Conservation (phyloP, 2,113 vertebrate genomes). For the Dicaeum eximium region DNA sequence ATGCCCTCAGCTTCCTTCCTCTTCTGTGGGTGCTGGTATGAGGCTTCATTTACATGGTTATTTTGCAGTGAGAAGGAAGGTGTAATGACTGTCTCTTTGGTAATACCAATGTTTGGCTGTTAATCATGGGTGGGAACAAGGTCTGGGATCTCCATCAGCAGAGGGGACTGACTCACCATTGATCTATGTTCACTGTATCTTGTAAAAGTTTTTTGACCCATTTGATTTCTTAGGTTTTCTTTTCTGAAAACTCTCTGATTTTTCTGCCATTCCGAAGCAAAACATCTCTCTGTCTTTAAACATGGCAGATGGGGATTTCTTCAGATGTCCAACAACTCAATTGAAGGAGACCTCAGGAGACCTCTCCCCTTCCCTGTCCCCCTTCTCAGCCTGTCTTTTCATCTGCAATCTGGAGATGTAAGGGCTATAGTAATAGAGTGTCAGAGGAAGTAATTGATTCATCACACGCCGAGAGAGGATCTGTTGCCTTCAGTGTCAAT, state of each 20-base stretch:
- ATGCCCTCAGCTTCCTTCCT: conserved; percentile 41
- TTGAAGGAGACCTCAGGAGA: conserved; percentile 38
- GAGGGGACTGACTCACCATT: neutral
- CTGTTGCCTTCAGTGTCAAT: conserved; percentile 71
- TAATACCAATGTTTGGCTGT: neutral
- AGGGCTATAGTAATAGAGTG: conserved; percentile 71
- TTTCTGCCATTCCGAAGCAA: conserved; percentile 46
- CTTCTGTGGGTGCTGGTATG: neutral
- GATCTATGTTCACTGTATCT: neutral
- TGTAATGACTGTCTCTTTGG: neutral
- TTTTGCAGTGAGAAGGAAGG: conserved; percentile 3
- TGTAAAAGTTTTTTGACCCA: conserved; percentile 17
- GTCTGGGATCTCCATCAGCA: conserved; percentile 22
- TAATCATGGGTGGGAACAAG: neutral
- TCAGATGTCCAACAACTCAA: conserved; percentile 52
- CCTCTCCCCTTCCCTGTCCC: conserved; percentile 19
- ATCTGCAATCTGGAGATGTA: conserved; percentile 64
- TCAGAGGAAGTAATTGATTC: conserved; percentile 78
- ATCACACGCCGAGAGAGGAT: conserved; percentile 61
- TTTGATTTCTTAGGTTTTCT: conserved; percentile 50
- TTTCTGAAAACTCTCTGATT: conserved; percentile 35
- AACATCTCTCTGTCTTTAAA: conserved; percentile 54
- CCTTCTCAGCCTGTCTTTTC: conserved; percentile 53
- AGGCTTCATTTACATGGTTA: conserved; percentile 8
- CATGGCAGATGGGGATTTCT: conserved; percentile 44